These are phyloP conservation scores for Rhagonycha lutea DNA, from an alignment of 2,888 invertebrate species.

Conservation along the genomic window DNA sequence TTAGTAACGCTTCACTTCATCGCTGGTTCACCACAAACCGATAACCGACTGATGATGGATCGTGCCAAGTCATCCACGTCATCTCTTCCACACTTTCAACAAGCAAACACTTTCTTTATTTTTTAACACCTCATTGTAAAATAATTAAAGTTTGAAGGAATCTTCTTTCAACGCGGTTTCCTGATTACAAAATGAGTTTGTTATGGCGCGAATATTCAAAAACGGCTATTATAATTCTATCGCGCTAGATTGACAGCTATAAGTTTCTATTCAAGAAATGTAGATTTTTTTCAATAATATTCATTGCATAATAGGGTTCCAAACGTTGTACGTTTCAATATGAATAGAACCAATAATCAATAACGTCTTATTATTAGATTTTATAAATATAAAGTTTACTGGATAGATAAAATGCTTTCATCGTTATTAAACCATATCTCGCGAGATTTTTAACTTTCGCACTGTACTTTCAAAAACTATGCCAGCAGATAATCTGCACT, in stretches of 20 bases:
- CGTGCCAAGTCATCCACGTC: conserved; percentile 26
- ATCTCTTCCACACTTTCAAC: conserved; percentile 26
- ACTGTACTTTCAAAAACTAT: not conserved
- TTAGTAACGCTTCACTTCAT: conserved; percentile 39
- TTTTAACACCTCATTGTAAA: not conserved
- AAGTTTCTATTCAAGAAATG: not conserved
- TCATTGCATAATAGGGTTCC: not conserved
- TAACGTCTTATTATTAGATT: not conserved
- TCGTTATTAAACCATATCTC: not conserved
- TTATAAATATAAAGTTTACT: not conserved
- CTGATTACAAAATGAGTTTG: not conserved
- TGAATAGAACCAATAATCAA: not conserved
- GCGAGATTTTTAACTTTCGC: not conserved
- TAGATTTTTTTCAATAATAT: not conserved
- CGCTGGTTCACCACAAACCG: conserved; percentile 39
- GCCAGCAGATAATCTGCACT: not conserved
- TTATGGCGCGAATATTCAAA: not conserved
- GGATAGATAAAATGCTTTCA: not conserved
- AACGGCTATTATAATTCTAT: not conserved
- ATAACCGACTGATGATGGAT: conserved; percentile 37
- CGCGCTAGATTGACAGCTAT: not conserved
- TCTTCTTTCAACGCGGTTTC: not conserved
- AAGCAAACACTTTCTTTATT: conserved; percentile 10
- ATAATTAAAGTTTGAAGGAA: not conserved
- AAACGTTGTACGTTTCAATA: not conserved